Evolutionary conservation across 2,113 vertebrate genomes (phyloP).

Genomic region (Mesembrinibis cayennensis): DNA sequence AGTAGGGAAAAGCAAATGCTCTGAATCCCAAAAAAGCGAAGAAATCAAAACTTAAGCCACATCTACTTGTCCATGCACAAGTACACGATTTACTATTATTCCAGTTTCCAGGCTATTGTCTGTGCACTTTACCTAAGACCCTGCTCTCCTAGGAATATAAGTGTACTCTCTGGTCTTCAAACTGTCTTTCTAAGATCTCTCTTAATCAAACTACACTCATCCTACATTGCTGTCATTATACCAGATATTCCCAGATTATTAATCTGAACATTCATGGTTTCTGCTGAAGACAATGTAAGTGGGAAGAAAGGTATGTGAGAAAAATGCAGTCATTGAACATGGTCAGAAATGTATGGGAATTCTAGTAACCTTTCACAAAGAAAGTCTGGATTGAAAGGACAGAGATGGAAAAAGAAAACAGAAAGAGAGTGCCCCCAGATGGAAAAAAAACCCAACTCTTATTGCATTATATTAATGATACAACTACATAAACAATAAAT

Average conservation of each 20-base stretch:
- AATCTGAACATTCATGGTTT: neutral
- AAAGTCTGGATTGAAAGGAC: neutral
- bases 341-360: neutral
- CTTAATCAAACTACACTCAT: neutral
- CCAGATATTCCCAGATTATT: neutral
- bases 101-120: neutral
- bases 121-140: neutral
- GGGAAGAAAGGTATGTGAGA: neutral
- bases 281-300: neutral
- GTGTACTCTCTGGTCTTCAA: neutral
- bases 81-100: neutral
- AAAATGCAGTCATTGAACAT: neutral
- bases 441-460: neutral
- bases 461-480: neutral
- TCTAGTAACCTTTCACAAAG: neutral
- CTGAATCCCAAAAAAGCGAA: neutral
- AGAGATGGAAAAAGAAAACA: neutral
- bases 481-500: neutral
- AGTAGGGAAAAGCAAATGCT: neutral
- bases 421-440: neutral
- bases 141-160: neutral
- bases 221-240: neutral
- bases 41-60: neutral
- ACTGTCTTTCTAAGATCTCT: neutral
- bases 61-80: neutral